A percentile compares a stretch with the other conserved stretches of the same genome.
Evolutionary conservation across 2,113 vertebrate species (phyloP).

Genomic region (Ascaphus truei): DNA sequence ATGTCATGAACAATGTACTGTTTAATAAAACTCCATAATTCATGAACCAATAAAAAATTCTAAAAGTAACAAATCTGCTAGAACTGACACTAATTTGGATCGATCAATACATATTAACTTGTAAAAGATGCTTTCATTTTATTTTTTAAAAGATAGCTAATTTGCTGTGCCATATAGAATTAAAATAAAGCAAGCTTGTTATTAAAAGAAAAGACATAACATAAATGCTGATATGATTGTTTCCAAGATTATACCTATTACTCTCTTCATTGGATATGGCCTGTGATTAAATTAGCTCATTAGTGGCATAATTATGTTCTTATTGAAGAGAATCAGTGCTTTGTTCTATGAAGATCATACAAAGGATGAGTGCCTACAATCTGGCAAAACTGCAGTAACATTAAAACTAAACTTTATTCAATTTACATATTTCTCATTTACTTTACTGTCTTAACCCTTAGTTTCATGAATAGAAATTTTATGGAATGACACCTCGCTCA

Average conservation of each 20-base stretch:
- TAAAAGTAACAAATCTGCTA: too few species aligned
- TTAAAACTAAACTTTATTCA: neutral
- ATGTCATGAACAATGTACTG: too few species aligned
- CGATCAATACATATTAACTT: neutral
- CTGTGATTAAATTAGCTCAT: slow-evolving; percentile 28
- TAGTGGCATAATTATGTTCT: slow-evolving; percentile 17
- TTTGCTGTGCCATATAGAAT: neutral
- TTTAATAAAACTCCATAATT: too few species aligned
- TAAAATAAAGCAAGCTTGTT: neutral
- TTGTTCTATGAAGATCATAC: slow-evolving; percentile 24
- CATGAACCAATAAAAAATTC: too few species aligned
- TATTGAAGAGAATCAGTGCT: neutral
- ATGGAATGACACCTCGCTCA: too few species aligned
- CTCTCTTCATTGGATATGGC: neutral
- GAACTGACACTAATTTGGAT: neutral
- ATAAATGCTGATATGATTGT: slow-evolving; percentile 9
- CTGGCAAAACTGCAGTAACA: neutral
- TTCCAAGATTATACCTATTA: slow-evolving; percentile 5
- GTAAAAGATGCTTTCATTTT: neutral
- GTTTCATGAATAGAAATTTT: too few species aligned
- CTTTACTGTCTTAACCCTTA: too few species aligned
- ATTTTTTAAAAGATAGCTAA: neutral
- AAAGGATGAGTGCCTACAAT: neutral
- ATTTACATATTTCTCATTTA: too few species aligned
- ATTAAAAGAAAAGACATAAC: neutral